A percentile compares a stretch with the other conserved stretches of the same genome.
phyloP scores from a whole-genome alignment of 2,888 invertebrate genomes.

The Mythimna loreyi region DNA sequence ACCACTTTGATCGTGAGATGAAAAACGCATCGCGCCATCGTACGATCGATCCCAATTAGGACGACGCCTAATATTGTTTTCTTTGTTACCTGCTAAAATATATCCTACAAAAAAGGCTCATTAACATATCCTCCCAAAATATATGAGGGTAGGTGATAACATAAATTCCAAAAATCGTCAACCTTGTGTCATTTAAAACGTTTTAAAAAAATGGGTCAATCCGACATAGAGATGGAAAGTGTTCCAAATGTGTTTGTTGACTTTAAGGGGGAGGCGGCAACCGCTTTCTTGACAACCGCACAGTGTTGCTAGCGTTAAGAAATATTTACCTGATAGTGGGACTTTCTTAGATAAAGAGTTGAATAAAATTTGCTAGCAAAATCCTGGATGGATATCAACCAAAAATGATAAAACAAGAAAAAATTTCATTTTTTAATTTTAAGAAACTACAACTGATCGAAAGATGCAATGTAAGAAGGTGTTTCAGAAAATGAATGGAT shows the following conservation, averaged over 20 bases:
- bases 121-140: not conserved
- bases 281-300: constrained; percentile 34
- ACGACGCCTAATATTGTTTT: not conserved
- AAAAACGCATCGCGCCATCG: no score
- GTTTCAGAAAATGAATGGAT: no score
- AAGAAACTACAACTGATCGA: not conserved
- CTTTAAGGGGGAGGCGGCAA: constrained; percentile 41
- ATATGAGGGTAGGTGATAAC: constrained; percentile 21
- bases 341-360: not conserved
- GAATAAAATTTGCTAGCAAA: not conserved
- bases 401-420: not conserved
- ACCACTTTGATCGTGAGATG: no score
- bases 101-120: not conserved
- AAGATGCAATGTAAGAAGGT: no score
- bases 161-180: constrained; percentile 34
- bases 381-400: not conserved
- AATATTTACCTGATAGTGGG: constrained; percentile 6
- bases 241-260: constrained; percentile 50
- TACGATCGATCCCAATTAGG: no score
- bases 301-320: constrained; percentile 53
- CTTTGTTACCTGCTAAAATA: constrained; percentile 16
- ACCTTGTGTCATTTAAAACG: constrained; percentile 1
- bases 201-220: constrained; percentile 31
- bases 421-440: not conserved
- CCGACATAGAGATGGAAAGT: constrained; percentile 39